phyloP scores from a whole-genome alignment of 2,888 invertebrate genomes.

The Lasioglossum vierecki region DNA sequence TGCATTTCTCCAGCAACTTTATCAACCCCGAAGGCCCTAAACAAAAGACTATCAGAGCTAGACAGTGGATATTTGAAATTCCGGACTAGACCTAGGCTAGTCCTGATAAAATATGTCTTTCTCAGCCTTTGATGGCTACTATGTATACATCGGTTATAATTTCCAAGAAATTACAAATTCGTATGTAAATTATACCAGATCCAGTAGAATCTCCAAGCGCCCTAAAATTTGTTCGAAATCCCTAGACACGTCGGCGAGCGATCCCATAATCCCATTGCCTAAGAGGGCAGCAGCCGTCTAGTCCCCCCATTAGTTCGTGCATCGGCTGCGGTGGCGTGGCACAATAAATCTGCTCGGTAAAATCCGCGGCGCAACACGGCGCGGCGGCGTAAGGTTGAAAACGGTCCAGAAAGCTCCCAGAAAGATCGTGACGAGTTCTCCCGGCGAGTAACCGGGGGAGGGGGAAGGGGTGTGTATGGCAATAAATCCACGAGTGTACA shows the following conservation, averaged over 20 bases:
- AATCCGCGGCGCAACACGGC: neutral
- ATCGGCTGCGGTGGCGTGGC: neutral
- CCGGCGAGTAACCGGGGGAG: neutral
- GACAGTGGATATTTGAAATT: neutral
- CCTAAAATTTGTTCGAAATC: neutral
- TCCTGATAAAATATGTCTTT: too few relatives aligned
- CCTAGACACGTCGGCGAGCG: neutral
- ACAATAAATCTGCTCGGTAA: neutral
- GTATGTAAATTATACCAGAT: neutral
- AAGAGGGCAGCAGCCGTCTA: neutral
- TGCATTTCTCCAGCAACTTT: neutral
- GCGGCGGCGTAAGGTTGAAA: neutral
- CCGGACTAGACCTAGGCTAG: too few relatives aligned
- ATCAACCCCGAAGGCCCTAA: neutral
- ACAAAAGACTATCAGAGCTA: neutral
- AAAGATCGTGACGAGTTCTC: conserved; percentile 33
- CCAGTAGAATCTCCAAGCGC: neutral
- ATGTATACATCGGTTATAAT: too few relatives aligned
- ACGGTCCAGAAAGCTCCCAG: conserved; percentile 8
- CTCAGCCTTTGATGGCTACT: too few relatives aligned
- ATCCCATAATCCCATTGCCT: neutral
- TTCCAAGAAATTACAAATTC: neutral
- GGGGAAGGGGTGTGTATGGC: neutral
- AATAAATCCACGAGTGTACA: conserved; percentile 42
- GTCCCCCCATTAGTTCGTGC: neutral